Evolutionary conservation across 2,888 invertebrate species (phyloP), one percentile per base, ranked within the genome.

Genomic region (Lamellibrachia satsuma): DNA sequence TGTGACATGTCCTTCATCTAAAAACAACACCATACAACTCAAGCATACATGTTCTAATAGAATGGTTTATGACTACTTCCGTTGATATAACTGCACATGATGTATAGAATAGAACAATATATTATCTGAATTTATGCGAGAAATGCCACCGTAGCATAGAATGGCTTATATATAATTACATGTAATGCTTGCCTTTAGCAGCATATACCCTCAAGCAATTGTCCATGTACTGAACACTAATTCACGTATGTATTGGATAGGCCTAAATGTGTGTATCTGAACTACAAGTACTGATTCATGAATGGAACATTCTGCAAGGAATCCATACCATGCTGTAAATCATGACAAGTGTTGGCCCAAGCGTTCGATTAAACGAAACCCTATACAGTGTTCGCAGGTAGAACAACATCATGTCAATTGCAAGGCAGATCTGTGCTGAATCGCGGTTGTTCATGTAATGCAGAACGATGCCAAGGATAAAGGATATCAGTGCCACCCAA

Each of bases 291-390:
- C 4, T 11, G 39, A 11, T 57, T 22, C 52, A 52, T 4, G 75
- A n/a, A 60, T 3, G 52, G 15, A 92, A 39, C 90, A 60, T 52
- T 75, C 51, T n/a, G 3, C 9, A 6, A 51, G 3, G 6, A 52
- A 52, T 9, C 94, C 95, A 94, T 93, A 96, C 96, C 96, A 96
- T 96, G 94, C 95, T 94, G 39, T 95, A 95, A 92, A 96, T 96
- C 96, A 96, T 96, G 75, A 96, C 96, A 52, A 96, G 95, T 92
- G 96, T 96, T 8, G 96, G 96, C 91, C 96, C 96, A 6, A 96
- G 95, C 92, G 95, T 94, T 93, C 95, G 95, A 93, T 95, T 95
- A 27, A 96, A 95, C 57, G 96, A 96, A 93, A 96, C 96, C 52
- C 96, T 96, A 93, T 96, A 96, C 52, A 96, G 95, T 57, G 96